phyloP scores from a whole-genome alignment of 1,140 invertebrate species.

The Drosophila insularis region DNA sequence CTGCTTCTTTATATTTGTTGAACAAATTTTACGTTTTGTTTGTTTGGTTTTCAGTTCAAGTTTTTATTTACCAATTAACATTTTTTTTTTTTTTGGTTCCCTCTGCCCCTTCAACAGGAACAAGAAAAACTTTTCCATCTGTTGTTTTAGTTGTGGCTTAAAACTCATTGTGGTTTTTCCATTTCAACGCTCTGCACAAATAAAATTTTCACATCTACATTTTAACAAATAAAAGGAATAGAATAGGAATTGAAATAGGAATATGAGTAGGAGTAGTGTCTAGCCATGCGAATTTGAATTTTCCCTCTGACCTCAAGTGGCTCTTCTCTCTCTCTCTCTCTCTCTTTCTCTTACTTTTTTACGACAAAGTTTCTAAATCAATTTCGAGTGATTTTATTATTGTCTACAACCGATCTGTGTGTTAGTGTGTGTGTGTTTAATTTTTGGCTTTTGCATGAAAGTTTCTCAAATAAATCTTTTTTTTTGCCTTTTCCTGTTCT shows the following conservation, averaged over 20 bases:
- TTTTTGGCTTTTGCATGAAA: conserved; percentile 50
- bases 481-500: conserved; percentile 38
- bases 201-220: conserved; percentile 59
- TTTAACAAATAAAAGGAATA: conserved; percentile 6
- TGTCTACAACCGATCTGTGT: neutral
- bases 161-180: conserved; percentile 59
- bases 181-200: conserved; percentile 47
- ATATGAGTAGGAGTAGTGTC: neutral
- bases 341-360: conserved; percentile 6
- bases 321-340: neutral
- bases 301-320: conserved; percentile 30
- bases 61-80: conserved; percentile 62
- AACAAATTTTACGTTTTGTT: conserved; percentile 28
- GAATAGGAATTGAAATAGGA: too few species aligned
- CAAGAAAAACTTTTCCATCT: conserved; percentile 33
- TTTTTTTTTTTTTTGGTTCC: neutral
- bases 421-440: conserved; percentile 28
- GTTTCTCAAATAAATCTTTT: conserved; percentile 60
- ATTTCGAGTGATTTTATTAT: conserved; percentile 10
- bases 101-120: conserved; percentile 9
- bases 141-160: conserved; percentile 37
- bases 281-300: conserved; percentile 25
- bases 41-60: conserved; percentile 32
- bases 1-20: conserved; percentile 11
- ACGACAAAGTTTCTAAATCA: conserved; percentile 27